phyloP scores from a whole-genome alignment of 53 echinoderm and acorn worm species.

The Echinarachnius parma region DNA sequence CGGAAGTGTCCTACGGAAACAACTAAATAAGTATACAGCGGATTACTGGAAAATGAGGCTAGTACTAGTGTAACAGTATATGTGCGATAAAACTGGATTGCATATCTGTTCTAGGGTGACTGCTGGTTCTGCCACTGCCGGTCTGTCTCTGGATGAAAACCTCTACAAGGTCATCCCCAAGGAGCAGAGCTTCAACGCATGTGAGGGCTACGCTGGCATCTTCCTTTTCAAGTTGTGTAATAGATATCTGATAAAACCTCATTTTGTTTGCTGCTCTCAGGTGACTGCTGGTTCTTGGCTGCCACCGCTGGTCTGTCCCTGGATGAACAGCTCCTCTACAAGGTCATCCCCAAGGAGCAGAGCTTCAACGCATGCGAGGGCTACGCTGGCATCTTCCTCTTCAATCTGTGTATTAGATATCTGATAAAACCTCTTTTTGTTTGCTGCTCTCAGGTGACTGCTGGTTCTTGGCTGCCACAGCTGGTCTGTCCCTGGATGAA shows the following conservation, averaged over 20 bases:
- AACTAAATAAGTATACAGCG: too few relatives aligned
- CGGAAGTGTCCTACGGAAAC: too few relatives aligned
- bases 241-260: too few relatives aligned
- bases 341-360: slow-evolving; percentile 76
- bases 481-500: slow-evolving; percentile 87
- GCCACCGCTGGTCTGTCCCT: slow-evolving; percentile 89
- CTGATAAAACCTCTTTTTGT: too few relatives aligned
- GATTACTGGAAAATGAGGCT: too few relatives aligned
- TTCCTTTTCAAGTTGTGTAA: slow-evolving; percentile 94
- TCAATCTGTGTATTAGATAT: too few relatives aligned
- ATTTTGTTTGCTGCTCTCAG: too few relatives aligned
- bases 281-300: slow-evolving; percentile 99
- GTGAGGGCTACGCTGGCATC: slow-evolving; percentile 75
- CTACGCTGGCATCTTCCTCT: slow-evolving; percentile 82
- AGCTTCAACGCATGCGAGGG: slow-evolving; percentile 66
- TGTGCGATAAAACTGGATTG: too few relatives aligned
- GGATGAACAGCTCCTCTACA: slow-evolving; percentile 82
- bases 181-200: slow-evolving; percentile 78
- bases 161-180: slow-evolving; percentile 75
- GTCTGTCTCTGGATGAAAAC: slow-evolving; percentile 84
- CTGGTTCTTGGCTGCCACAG: slow-evolving; percentile 95
- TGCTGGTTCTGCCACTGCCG: slow-evolving; percentile 95
- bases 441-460: slow-evolving; percentile 99
- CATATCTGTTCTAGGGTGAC: too few relatives aligned
- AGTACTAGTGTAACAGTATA: too few relatives aligned